Evolutionary conservation across 2,797 vertebrate genomes (phyloP), one percentile per base, ranked within the genome.

Genomic region (Carapus acus): DNA sequence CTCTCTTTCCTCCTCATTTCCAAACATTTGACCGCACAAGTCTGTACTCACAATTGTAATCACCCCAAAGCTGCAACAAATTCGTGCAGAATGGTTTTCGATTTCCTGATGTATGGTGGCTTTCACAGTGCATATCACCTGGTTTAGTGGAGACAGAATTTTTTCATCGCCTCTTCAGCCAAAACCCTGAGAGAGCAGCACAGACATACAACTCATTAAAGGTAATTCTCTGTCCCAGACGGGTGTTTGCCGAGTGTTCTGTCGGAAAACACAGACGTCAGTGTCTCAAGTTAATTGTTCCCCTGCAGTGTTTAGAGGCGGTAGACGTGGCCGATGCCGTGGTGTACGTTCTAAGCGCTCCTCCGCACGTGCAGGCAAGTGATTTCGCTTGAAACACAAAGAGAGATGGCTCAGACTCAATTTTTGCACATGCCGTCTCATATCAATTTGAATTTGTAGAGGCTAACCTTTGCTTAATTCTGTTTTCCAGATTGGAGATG

Each of bases 141-240:
- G 91, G 90, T 52, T 22, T 93, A 54, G 93, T 94, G 76, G 87
- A 91, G 78, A 94, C 92, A 0, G 88, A 88, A 29, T 94, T 94
- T 57, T 75, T 78, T 67, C 79, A 75, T 46, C 88, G 86, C 31
- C 83, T 92, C 40, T 76, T 86, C 1, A 82, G 83, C 40, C 70
- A 87, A 1, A 74, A 89, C 44, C 75, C 88, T 0, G 88, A 88
- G 59, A 91, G 85, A 82, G 90, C 89, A 66, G 86, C 86, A 43
- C 77, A 80, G 33, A 44, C 54, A 12, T 91, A 91, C 13, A 81
- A 84, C 47, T 74, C 71, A 42, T 86, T 90, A 49, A 89, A 87
- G 90, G 93, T 96, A 58, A 42, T 20, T 7, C 36, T 40, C 14
- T 36, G 22, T 2, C 18, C 18, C n/a, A n/a, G n/a, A n/a, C n/a